Percentiles rank a stretch among this genome's conserved stretches.
These are phyloP conservation scores for Nasonia oneida DNA, from an alignment of 2,888 invertebrate species.

Conservation along the genomic window DNA sequence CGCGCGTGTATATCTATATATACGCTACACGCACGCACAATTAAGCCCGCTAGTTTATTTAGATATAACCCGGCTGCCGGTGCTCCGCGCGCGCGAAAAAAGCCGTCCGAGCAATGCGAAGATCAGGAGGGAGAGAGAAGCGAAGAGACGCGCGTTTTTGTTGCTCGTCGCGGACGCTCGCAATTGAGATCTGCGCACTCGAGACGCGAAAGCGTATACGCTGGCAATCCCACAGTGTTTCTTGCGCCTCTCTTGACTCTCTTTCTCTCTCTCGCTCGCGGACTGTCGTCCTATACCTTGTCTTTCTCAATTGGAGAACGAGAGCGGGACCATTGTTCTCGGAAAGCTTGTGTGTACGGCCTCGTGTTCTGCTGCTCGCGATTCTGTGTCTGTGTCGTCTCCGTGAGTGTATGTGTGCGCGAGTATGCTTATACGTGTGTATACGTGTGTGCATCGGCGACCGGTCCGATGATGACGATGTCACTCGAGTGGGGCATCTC, in stretches of 20 bases:
- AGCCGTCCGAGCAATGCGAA: slow-evolving; percentile 15
- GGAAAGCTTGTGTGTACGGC: slow-evolving; percentile 54
- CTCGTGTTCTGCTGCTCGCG: slow-evolving; percentile 21
- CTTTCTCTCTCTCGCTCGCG: slow-evolving; percentile 52
- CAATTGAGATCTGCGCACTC: slow-evolving; percentile 9
- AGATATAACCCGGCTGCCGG: background rate
- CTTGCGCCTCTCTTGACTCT: slow-evolving; percentile 44
- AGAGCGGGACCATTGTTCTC: slow-evolving; percentile 65
- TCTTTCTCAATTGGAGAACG: slow-evolving; percentile 45
- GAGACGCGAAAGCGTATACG: slow-evolving; percentile 22
- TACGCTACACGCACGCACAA: background rate
- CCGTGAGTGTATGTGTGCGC: slow-evolving; percentile 65
- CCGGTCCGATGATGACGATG: slow-evolving; percentile 60
- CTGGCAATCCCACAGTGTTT: slow-evolving; percentile 43
- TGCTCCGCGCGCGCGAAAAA: slow-evolving; percentile 1
- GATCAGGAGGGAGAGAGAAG: slow-evolving; percentile 66
- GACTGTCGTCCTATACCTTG: slow-evolving; percentile 50
- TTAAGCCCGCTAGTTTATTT: background rate
- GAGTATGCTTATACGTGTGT: slow-evolving; percentile 5
- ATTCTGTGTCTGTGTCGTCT: slow-evolving; percentile 36
- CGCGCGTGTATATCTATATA: too few species aligned
- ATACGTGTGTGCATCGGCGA: slow-evolving; percentile 30
- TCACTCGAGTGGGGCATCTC: slow-evolving; percentile 49
- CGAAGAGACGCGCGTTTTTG: slow-evolving; percentile 66
- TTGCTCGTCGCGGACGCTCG: background rate